These are phyloP conservation scores for Pogonocichla stellata DNA, from an alignment of 2,113 vertebrate species.

Conservation along the genomic window DNA sequence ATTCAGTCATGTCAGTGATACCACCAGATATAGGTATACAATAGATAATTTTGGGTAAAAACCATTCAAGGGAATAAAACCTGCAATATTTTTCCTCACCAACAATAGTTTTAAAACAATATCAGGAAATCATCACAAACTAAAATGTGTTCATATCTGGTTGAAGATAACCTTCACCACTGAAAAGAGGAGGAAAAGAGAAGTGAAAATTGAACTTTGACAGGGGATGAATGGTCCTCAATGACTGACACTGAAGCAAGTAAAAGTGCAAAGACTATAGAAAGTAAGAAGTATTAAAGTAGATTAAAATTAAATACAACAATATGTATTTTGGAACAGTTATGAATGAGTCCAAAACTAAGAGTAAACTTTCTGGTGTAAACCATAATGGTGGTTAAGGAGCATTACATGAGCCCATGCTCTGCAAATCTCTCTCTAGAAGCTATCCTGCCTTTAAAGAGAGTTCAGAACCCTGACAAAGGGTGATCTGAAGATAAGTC, in stretches of 20 bases:
- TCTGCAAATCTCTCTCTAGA: neutral
- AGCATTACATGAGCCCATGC: neutral
- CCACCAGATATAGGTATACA: neutral
- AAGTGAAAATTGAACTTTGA: neutral
- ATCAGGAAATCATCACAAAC: neutral
- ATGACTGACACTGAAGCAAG: neutral
- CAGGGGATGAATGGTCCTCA: neutral
- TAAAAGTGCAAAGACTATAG: neutral
- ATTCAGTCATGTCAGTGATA: neutral
- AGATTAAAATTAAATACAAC: neutral
- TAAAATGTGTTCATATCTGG: neutral
- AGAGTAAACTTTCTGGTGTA: neutral
- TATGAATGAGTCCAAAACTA: neutral
- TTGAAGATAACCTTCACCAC: neutral
- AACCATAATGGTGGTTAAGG: neutral
- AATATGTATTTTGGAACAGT: neutral
- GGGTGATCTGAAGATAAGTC: neutral
- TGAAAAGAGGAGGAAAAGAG: neutral
- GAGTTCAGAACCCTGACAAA: neutral
- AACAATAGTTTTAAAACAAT: neutral
- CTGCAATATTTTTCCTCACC: neutral
- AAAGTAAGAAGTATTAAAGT: neutral
- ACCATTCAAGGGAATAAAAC: neutral
- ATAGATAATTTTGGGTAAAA: neutral
- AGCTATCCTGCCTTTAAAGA: neutral